Evolutionary conservation across 2,888 invertebrate genomes (phyloP).

Genomic region (Epiperipatus broadwayi): DNA sequence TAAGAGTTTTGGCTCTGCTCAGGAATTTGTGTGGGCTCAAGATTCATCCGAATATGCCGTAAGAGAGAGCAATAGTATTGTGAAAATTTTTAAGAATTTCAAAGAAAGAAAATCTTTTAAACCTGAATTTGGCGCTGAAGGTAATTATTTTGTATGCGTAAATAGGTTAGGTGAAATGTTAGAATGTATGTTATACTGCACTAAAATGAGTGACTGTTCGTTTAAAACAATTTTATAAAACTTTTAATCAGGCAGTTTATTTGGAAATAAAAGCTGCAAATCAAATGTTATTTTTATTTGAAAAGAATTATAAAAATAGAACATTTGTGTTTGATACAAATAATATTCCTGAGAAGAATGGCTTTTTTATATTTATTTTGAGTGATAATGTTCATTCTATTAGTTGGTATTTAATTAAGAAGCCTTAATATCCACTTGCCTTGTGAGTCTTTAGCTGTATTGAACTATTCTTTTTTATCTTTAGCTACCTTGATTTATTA

Average conservation of each 20-base stretch:
- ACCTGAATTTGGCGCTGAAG: constrained; percentile 89
- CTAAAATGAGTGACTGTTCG: neutral
- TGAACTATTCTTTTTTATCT: neutral
- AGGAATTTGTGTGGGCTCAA: constrained; percentile 96
- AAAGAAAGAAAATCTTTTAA: constrained; percentile 89
- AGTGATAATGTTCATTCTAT: no score
- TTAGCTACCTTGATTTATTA: no score
- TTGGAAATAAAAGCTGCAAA: neutral
- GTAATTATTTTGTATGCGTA: constrained; percentile 29
- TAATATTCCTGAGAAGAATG: no score
- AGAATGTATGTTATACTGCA: neutral
- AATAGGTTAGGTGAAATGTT: constrained; percentile 3
- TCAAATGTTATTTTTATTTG: no score
- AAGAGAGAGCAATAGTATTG: constrained; percentile 66
- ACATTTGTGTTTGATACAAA: no score
- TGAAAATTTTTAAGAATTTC: constrained; percentile 93
- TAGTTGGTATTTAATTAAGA: no score
- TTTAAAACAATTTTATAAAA: neutral
- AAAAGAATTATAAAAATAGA: no score
- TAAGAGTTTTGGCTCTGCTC: constrained; percentile 92
- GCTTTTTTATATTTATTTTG: no score
- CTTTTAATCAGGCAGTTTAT: neutral
- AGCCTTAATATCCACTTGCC: no score
- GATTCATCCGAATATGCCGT: constrained; percentile 70
- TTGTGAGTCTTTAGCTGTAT: no score